Conservation (phyloP, 2,797 vertebrate species). For the Intellagama lesueurii region DNA sequence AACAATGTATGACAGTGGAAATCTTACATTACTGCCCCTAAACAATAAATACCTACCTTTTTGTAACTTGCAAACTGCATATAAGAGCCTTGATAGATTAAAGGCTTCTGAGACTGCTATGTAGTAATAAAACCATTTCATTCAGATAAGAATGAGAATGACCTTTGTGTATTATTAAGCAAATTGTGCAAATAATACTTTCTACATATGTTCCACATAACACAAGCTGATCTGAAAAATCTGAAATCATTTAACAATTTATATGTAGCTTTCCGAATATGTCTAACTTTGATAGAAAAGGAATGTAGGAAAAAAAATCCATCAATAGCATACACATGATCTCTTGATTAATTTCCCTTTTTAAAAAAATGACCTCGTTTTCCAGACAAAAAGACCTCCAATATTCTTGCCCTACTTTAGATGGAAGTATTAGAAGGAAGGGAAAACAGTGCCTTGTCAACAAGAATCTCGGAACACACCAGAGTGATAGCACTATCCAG, state of each 20-base stretch:
- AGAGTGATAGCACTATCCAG: not conserved
- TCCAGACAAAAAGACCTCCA: not conserved
- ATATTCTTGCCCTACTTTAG: not conserved
- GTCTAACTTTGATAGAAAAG: not conserved
- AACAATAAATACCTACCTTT: too few species aligned
- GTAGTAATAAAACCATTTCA: not conserved
- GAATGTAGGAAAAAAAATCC: not conserved
- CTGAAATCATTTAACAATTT: not conserved
- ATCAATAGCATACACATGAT: rapidly evolving
- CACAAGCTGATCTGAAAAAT: not conserved
- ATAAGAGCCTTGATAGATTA: not conserved
- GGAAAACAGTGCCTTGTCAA: not conserved
- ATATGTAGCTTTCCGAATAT: not conserved
- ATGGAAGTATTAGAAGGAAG: not conserved
- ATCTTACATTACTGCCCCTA: not conserved
- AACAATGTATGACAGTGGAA: not conserved
- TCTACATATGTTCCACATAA: not conserved
- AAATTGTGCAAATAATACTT: rapidly evolving
- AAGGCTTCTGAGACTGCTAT: not conserved
- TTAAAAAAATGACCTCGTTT: not conserved
- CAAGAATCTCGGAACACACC: not conserved
- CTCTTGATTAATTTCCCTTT: not conserved
- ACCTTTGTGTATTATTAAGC: too few species aligned
- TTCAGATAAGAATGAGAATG: too few species aligned
- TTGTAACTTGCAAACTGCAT: rapidly evolving